These are phyloP conservation scores for Eledone cirrhosa DNA, from an alignment of 2,888 invertebrate species.

Conservation along the genomic window DNA sequence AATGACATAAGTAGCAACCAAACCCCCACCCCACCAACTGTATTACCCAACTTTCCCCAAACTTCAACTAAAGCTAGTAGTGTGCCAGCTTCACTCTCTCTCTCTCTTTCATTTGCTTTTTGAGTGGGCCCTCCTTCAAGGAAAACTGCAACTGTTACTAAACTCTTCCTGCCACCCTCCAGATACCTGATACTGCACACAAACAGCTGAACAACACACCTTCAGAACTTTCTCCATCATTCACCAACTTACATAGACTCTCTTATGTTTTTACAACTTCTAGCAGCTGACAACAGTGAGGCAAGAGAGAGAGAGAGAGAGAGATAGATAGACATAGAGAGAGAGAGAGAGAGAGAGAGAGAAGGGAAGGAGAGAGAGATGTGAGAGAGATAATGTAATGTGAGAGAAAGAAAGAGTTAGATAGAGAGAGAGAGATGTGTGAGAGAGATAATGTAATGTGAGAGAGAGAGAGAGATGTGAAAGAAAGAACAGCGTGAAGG, in stretches of 20 bases:
- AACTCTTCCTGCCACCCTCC: constrained; percentile 12
- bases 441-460: not conserved
- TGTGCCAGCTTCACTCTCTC: not conserved
- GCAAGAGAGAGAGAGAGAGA: not conserved
- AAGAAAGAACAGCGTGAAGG: not conserved
- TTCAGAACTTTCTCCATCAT: constrained; percentile 2
- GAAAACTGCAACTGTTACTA: constrained; percentile 21
- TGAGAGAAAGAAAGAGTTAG: not conserved
- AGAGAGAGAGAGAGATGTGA: not conserved
- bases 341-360: not conserved
- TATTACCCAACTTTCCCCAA: constrained; percentile 15
- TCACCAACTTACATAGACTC: not conserved
- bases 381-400: not conserved
- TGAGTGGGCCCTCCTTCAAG: not conserved
- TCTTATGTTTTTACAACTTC: constrained; percentile 12
- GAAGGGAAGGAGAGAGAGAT: not conserved
- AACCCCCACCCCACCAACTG: constrained; percentile 9
- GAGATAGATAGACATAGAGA: not conserved
- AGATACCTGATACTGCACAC: constrained; percentile 21
- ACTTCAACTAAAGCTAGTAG: not conserved
- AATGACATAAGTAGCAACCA: constrained; percentile 22
- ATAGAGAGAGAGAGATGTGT: not conserved
- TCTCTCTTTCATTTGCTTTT: constrained; percentile 8
- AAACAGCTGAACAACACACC: constrained; percentile 28
- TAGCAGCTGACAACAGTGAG: constrained; percentile 24